A percentile compares a stretch with the other conserved stretches of the same genome.
These are phyloP conservation scores for Hypomecis punctinalis DNA, from an alignment of 2,888 invertebrate species.

Conservation along the genomic window DNA sequence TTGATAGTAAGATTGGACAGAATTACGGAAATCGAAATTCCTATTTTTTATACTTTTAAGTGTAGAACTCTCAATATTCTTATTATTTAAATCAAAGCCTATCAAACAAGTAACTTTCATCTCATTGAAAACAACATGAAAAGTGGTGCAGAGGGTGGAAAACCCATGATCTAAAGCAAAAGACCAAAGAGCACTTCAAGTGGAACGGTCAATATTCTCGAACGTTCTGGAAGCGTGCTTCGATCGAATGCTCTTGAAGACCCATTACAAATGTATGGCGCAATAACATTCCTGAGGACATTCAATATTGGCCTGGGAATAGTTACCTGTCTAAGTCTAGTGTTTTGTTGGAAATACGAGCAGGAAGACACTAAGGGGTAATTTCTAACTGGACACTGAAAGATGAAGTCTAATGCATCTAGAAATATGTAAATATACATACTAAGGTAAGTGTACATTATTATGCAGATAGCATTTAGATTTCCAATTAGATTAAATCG, in stretches of 20 bases:
- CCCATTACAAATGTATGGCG: constrained; percentile 28
- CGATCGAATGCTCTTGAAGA: constrained; percentile 23
- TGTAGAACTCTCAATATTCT: too few relatives aligned
- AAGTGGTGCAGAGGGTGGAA: not conserved
- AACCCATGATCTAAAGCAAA: not conserved
- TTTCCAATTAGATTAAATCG: too few relatives aligned
- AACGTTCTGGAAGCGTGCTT: constrained; percentile 23
- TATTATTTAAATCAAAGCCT: too few relatives aligned
- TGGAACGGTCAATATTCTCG: constrained; percentile 21
- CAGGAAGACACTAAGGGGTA: not conserved
- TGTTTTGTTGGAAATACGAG: constrained; percentile 1
- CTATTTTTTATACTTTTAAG: too few relatives aligned
- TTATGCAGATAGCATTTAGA: too few relatives aligned
- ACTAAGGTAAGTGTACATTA: too few relatives aligned
- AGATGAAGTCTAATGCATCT: not conserved
- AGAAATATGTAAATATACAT: not conserved
- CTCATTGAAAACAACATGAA: not conserved
- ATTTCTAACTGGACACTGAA: not conserved
- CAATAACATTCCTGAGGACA: constrained; percentile 27
- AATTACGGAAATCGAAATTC: too few relatives aligned
- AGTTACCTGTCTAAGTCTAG: constrained; percentile 11
- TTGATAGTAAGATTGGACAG: too few relatives aligned
- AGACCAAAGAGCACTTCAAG: constrained; percentile 14
- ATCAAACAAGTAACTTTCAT: too few relatives aligned
- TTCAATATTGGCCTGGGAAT: constrained; percentile 19